Percentiles rank a stretch among this genome's conserved stretches.
These are phyloP conservation scores for Dryoscopus gambensis DNA, from an alignment of 2,113 vertebrate genomes.

Conservation along the genomic window DNA sequence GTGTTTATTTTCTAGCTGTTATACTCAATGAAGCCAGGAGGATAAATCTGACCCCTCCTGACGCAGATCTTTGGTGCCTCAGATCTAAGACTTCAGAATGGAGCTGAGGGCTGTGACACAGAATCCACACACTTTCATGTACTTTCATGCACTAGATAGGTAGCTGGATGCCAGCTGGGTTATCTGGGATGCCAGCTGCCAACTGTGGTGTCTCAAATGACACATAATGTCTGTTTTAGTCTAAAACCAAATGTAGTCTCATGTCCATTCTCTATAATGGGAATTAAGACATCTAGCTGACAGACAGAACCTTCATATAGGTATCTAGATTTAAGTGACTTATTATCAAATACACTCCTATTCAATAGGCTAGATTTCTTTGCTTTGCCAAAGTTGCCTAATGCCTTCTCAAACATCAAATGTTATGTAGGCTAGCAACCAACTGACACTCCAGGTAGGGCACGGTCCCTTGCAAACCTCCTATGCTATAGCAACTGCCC, in stretches of 20 bases:
- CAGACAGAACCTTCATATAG: not conserved
- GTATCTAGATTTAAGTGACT: not conserved
- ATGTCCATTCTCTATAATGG: not conserved
- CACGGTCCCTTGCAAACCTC: not conserved
- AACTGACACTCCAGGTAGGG: not conserved
- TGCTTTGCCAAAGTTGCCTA: not conserved
- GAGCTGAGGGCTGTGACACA: not conserved
- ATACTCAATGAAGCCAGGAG: not conserved
- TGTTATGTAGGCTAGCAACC: not conserved
- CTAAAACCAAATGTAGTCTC: not conserved
- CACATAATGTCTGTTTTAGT: not conserved
- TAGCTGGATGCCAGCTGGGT: not conserved
- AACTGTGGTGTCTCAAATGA: not conserved
- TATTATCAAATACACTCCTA: not conserved
- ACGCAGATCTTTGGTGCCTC: not conserved
- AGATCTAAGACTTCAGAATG: not conserved
- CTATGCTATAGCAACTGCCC: not conserved
- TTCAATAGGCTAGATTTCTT: not conserved
- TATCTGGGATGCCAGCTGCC: not conserved
- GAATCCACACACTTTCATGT: not conserved
- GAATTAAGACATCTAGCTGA: not conserved
- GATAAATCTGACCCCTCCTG: not conserved
- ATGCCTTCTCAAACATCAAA: not conserved
- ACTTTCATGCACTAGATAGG: not conserved
- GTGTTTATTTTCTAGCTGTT: not conserved